phyloP scores from a whole-genome alignment of 2,113 vertebrate genomes.

The Centropus bengalensis region DNA sequence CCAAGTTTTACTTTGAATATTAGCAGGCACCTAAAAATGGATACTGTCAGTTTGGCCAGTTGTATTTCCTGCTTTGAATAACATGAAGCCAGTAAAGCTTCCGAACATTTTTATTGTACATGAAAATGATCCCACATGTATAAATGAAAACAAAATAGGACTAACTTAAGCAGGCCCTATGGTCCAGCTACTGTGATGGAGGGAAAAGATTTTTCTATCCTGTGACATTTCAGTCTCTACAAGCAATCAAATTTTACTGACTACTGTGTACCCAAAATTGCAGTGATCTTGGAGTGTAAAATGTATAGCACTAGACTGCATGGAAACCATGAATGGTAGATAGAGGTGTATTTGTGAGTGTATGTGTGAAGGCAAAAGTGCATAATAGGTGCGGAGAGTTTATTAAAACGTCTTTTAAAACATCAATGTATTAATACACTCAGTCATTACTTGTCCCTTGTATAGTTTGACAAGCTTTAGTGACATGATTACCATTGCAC shows the following conservation, averaged over 20 bases:
- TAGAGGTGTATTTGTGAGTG: background rate
- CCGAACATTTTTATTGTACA: background rate
- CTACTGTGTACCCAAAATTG: background rate
- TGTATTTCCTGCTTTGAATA: background rate
- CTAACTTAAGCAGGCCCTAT: background rate
- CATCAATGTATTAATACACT: background rate
- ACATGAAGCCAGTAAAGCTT: background rate
- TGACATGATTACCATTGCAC: slow-evolving; percentile 14
- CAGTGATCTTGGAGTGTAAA: background rate
- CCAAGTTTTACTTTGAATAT: background rate
- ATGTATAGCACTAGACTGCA: background rate
- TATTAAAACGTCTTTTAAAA: slow-evolving; percentile 17
- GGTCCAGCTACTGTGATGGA: background rate
- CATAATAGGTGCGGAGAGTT: background rate
- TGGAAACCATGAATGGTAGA: background rate
- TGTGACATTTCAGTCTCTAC: background rate
- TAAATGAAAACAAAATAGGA: background rate
- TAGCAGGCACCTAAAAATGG: background rate
- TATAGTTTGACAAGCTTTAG: slow-evolving; percentile 32
- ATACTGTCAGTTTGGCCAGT: background rate
- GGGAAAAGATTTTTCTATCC: background rate
- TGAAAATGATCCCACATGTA: background rate
- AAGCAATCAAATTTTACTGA: background rate
- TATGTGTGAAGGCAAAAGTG: background rate
- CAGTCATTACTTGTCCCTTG: slow-evolving; percentile 8